Conservation (phyloP, 2,888 invertebrate genomes). For the Ferrisia virgata region DNA sequence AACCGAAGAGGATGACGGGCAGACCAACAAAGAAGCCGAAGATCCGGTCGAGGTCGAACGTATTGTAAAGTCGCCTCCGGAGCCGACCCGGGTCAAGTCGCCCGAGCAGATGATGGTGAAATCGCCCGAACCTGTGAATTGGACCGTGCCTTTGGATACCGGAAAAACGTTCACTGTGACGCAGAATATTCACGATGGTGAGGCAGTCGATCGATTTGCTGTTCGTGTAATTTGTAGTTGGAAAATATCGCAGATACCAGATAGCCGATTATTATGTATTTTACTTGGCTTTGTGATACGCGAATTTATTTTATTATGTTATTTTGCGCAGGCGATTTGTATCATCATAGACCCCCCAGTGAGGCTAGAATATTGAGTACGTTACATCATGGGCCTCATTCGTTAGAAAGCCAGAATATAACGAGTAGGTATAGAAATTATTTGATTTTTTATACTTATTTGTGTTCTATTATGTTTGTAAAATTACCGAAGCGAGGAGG, state of each 20-base stretch:
- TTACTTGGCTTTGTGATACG: no score
- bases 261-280: no score
- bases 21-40: conserved; percentile 47
- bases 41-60: conserved; percentile 58
- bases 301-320: no score
- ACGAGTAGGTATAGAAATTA: conserved; percentile 27
- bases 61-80: conserved; percentile 87
- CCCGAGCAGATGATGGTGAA: conserved; percentile 89
- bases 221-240: no score
- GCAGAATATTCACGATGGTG: conserved; percentile 76
- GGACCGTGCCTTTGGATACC: conserved; percentile 90
- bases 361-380: conserved; percentile 18
- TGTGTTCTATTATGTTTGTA: not conserved
- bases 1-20: conserved; percentile 2
- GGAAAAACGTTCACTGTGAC: conserved; percentile 91
- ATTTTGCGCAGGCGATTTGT: conserved; percentile 6
- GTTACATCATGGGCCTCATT: conserved; percentile 34
- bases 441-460: not conserved
- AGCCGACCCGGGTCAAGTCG: conserved; percentile 88
- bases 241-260: no score
- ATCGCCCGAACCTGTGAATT: conserved; percentile 90
- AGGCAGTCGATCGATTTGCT: not conserved
- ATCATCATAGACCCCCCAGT: conserved; percentile 30
- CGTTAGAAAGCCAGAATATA: conserved; percentile 27
- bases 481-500: no score